A percentile compares a stretch with the other conserved stretches of the same genome.
These are phyloP conservation scores for Drosophila nebulosa DNA, from an alignment of 1,140 invertebrate genomes.

Conservation along the genomic window DNA sequence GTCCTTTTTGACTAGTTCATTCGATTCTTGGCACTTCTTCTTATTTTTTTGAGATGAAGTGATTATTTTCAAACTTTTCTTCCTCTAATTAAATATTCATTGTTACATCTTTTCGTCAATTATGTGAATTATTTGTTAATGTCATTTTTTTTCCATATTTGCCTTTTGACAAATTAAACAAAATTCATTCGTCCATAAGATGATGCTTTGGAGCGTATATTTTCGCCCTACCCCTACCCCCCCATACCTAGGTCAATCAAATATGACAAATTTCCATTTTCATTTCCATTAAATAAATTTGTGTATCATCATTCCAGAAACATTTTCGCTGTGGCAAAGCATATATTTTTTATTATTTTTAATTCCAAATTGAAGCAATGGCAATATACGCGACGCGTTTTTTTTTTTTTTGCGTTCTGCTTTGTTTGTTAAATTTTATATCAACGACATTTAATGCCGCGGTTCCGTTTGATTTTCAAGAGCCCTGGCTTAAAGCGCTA, in stretches of 20 bases:
- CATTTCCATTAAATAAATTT: neutral
- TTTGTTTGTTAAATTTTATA: neutral
- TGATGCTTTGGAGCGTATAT: neutral
- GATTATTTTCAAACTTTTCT: too few species aligned
- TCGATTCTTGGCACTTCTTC: too few species aligned
- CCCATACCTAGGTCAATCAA: neutral
- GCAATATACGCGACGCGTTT: neutral
- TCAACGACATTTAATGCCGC: slow-evolving; percentile 7
- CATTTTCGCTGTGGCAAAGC: neutral
- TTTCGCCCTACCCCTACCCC: neutral
- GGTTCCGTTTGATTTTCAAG: slow-evolving; percentile 6
- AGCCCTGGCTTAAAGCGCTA: neutral
- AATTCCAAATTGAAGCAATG: neutral
- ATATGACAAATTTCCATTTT: neutral
- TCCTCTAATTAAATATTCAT: too few species aligned
- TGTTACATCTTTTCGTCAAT: too few species aligned
- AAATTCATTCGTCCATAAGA: too few species aligned
- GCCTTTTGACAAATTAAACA: too few species aligned
- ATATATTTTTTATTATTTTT: neutral
- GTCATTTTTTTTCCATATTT: too few species aligned
- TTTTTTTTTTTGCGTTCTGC: neutral
- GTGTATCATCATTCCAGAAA: neutral
- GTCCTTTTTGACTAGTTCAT: too few species aligned
- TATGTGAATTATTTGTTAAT: too few species aligned
- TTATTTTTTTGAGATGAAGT: too few species aligned